Base-by-base conservation (phyloP, 2,113 vertebrate genomes). In the Macroglossus sobrinus region DNA sequence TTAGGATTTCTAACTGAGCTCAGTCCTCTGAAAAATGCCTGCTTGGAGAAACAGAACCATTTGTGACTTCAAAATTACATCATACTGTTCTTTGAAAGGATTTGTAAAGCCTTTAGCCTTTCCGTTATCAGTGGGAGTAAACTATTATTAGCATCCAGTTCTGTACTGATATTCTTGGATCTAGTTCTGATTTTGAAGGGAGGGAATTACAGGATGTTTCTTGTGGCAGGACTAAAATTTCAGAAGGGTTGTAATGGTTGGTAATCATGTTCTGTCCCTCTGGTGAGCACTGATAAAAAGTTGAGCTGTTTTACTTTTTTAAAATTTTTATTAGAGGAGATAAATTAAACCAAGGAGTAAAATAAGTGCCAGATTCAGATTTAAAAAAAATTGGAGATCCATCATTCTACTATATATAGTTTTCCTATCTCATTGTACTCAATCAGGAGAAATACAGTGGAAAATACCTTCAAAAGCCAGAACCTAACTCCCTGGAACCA, bases 1-100 rank as follows among this genome's bases (percentile, higher is more conserved):
- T 81, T 57, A 30, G 14, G 68, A 47, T 92, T 92, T 94, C 79
- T 85, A 28, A 88, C 55, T 64, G 85, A 74, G 43, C 18, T 45
- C 82, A 82, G 21, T 50, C 15, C 66, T 91, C 81, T 57, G 71
- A 81, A 94, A 87, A 78, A 80, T 19, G 66, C 26, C 89, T 84
- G 74, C 89, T 68, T 68, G n/a, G 72, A 85, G 79, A 95, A 86
- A 64, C 0, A 74, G 93, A 91, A 89, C 78, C 68, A 78, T 97
- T 79, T 89, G 89, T 94, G 86, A 88, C 82, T 94, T 96, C 30
- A 53, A 72, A 93, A 93, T 96, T 50, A 69, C 64, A 86, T 69
- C 96, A 85, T 13, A 59, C 47, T 97, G 84, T 88, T 95, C 94
- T 95, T 72, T 92, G 95, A 64, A 96, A 89, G 92, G 93, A 66